These are phyloP conservation scores for Sinonovacula constricta DNA, from an alignment of 1,140 invertebrate species.

Conservation along the genomic window DNA sequence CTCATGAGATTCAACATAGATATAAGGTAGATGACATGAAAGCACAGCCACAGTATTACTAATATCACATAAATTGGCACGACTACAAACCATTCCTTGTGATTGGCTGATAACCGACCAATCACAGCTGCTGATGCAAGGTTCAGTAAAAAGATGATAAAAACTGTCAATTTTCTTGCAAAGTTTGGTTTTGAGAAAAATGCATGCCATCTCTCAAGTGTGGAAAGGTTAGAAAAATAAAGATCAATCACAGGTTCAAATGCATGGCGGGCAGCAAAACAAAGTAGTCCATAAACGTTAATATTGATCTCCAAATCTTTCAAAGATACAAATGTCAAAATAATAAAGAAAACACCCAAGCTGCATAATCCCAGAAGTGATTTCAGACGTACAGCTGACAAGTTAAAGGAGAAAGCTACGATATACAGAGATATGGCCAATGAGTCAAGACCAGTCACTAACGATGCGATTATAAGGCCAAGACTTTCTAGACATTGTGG, in stretches of 20 bases:
- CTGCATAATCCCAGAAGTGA: constrained; percentile 68
- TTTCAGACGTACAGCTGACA: constrained; percentile 71
- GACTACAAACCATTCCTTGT: constrained; percentile 78
- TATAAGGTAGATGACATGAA: constrained; percentile 70
- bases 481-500: constrained; percentile 67
- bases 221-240: constrained; percentile 69
- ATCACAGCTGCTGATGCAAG: constrained; percentile 61
- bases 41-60: constrained; percentile 71
- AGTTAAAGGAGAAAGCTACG: constrained; percentile 65
- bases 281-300: constrained; percentile 71
- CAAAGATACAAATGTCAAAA: constrained; percentile 59
- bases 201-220: constrained; percentile 73
- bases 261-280: constrained; percentile 69
- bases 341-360: constrained; percentile 59
- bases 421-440: constrained; percentile 65
- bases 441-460: constrained; percentile 64
- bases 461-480: constrained; percentile 70
- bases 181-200: constrained; percentile 63
- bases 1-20: constrained; percentile 75
- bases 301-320: constrained; percentile 48
- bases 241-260: constrained; percentile 73
- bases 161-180: constrained; percentile 60
- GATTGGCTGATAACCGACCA: constrained; percentile 64
- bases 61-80: constrained; percentile 71
- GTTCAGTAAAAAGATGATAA: constrained; percentile 66